Evolutionary conservation across 2,888 invertebrate species (phyloP).

Genomic region (Phortica okadai): DNA sequence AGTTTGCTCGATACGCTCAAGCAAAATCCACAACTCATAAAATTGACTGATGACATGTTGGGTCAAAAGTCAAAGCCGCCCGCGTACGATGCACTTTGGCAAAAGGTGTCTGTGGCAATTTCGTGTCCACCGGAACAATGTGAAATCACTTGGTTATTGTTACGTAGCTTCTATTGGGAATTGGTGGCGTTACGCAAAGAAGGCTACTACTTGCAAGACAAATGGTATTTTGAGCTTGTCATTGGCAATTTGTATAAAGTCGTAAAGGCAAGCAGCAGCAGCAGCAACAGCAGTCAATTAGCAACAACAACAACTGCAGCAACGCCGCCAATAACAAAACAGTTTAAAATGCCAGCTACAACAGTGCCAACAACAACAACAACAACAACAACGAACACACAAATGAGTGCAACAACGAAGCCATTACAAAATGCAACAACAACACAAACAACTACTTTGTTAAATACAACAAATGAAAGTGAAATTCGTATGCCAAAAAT

Average conservation of each 20-base stretch:
- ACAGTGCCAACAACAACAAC: neutral
- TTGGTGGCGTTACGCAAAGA: conserved; percentile 60
- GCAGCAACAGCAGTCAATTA: neutral
- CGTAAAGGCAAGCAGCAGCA: neutral
- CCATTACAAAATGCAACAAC: neutral
- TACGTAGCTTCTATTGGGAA: conserved; percentile 67
- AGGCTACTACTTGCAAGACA: conserved; percentile 67
- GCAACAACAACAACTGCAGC: neutral
- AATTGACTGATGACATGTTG: conserved; percentile 46
- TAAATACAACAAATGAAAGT: neutral
- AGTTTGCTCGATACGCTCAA: conserved; percentile 56
- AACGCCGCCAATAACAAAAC: neutral
- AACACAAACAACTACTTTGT: neutral
- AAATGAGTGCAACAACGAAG: neutral
- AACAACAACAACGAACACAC: neutral
- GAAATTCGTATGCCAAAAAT: neutral
- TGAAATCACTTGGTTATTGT: conserved; percentile 69
- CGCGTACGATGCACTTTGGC: conserved; percentile 55
- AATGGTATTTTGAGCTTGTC: conserved; percentile 70
- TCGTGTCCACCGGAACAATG: conserved; percentile 54
- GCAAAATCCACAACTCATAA: conserved; percentile 45
- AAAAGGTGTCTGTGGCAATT: conserved; percentile 41
- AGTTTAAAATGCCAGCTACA: neutral
- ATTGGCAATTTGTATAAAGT: conserved; percentile 57
- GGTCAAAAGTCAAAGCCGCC: conserved; percentile 16